A percentile compares a stretch with the other conserved stretches of the same genome.
phyloP scores from a whole-genome alignment of 1,140 invertebrate species.

The Drosophila ambigua region DNA sequence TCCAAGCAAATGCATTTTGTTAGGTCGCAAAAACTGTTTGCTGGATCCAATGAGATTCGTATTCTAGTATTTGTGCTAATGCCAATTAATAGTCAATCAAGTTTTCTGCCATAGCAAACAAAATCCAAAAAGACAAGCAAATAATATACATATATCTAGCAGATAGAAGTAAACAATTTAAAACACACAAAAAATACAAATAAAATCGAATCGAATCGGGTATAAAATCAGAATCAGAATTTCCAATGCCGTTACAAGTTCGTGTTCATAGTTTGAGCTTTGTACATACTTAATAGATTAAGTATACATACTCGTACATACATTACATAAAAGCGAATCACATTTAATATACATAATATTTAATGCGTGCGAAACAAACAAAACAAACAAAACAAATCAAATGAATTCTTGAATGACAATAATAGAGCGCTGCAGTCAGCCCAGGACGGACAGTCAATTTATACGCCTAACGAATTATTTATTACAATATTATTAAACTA shows the following conservation, averaged over 20 bases:
- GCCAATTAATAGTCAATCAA: constrained; percentile 33
- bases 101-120: constrained; percentile 25
- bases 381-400: constrained; percentile 15
- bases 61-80: constrained; percentile 39
- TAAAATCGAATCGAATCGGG: constrained; percentile 12
- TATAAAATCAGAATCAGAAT: constrained; percentile 38
- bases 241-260: constrained; percentile 68
- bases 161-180: constrained; percentile 5
- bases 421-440: constrained; percentile 32
- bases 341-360: constrained; percentile 39
- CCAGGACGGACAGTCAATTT: constrained; percentile 44
- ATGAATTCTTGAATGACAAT: constrained; percentile 50
- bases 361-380: constrained; percentile 53
- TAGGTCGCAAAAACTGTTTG: constrained; percentile 31
- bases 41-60: constrained; percentile 26
- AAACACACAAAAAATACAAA: constrained; percentile 15
- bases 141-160: constrained; percentile 12
- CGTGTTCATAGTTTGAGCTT: constrained; percentile 76
- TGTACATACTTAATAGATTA: constrained; percentile 82
- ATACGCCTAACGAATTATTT: constrained; percentile 46
- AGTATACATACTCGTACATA: constrained; percentile 52
- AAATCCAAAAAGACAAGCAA: constrained; percentile 33
- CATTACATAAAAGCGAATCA: constrained; percentile 27
- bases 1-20: constrained; percentile 41
- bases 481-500: constrained; percentile 31